Percentiles rank a stretch among this genome's conserved stretches.
phyloP scores from a whole-genome alignment of 2,797 vertebrate genomes.

The Fringilla coelebs region DNA sequence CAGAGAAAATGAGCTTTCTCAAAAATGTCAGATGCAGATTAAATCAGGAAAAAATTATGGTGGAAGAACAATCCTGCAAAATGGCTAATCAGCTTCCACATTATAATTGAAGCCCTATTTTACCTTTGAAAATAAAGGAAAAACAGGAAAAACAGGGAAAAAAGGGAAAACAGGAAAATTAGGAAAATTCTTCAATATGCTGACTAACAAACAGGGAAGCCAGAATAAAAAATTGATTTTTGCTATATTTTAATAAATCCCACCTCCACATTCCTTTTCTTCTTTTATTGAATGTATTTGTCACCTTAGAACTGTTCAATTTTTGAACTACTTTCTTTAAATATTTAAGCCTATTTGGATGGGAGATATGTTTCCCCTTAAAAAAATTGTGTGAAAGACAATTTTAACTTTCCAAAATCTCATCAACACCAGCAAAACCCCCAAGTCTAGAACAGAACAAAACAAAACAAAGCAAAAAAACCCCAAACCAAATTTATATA shows the following conservation, averaged over 20 bases:
- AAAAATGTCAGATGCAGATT: not conserved
- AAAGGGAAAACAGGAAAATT: not conserved
- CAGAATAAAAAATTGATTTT: not conserved
- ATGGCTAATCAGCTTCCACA: not conserved
- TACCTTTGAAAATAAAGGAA: not conserved
- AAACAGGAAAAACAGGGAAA: not conserved
- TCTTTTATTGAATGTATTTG: fast-evolving
- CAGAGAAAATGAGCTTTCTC: not conserved
- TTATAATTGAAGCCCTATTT: not conserved
- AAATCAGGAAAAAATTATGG: not conserved
- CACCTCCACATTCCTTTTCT: fast-evolving
- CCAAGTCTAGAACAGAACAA: not conserved
- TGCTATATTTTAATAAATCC: not conserved
- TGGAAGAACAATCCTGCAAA: not conserved
- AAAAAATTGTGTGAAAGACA: not conserved
- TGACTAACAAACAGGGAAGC: not conserved
- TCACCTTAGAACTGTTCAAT: not conserved
- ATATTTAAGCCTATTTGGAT: not conserved
- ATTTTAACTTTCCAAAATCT: not conserved
- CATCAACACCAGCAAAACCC: fast-evolving
- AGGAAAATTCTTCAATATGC: not conserved
- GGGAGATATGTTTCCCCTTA: not conserved
- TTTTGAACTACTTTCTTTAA: not conserved
- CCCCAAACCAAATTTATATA: fast-evolving
- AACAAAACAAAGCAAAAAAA: not conserved